Evolutionary conservation across 2,888 invertebrate genomes (phyloP).

Genomic region (Brachylomia viminalis): DNA sequence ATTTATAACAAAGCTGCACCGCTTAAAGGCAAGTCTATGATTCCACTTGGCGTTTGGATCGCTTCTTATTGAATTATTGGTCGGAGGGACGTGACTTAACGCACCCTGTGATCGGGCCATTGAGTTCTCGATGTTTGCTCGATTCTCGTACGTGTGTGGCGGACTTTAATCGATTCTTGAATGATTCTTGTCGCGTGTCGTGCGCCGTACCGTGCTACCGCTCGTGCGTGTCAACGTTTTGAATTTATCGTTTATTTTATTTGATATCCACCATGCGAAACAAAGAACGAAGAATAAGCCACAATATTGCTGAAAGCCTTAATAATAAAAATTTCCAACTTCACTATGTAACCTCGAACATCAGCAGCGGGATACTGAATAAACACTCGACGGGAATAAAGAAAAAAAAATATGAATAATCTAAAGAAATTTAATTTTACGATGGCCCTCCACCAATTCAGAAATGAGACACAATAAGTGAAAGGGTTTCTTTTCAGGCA

Average conservation of each 20-base stretch:
- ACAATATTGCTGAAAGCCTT: constrained; percentile 29
- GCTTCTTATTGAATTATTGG: constrained; percentile 87
- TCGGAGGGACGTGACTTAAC: constrained; percentile 80
- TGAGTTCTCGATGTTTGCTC: constrained; percentile 84
- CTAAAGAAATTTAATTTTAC: constrained; percentile 85
- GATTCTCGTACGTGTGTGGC: constrained; percentile 82
- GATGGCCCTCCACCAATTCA: constrained; percentile 84
- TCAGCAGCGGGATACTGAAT: constrained; percentile 66
- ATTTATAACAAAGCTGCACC: constrained; percentile 58
- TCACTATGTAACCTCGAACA: constrained; percentile 68
- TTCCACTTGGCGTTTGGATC: constrained; percentile 79
- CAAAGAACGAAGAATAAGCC: constrained; percentile 32
- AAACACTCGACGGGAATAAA: constrained; percentile 64
- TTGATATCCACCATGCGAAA: constrained; percentile 41
- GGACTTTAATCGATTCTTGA: constrained; percentile 84
- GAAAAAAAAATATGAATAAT: constrained; percentile 79
- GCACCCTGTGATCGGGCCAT: constrained; percentile 77
- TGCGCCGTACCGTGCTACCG: constrained; percentile 59
- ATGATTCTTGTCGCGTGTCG: constrained; percentile 80
- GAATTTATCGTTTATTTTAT: constrained; percentile 70
- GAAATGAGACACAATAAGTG: constrained; percentile 87
- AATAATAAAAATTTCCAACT: constrained; percentile 59
- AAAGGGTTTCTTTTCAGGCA: constrained; percentile 89
- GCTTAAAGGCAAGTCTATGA: constrained; percentile 72
- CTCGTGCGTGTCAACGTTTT: constrained; percentile 69